A percentile compares a stretch with the other conserved stretches of the same genome.
phyloP scores from a whole-genome alignment of 2,888 invertebrate genomes.

The Drepanosiphum platanoidis region DNA sequence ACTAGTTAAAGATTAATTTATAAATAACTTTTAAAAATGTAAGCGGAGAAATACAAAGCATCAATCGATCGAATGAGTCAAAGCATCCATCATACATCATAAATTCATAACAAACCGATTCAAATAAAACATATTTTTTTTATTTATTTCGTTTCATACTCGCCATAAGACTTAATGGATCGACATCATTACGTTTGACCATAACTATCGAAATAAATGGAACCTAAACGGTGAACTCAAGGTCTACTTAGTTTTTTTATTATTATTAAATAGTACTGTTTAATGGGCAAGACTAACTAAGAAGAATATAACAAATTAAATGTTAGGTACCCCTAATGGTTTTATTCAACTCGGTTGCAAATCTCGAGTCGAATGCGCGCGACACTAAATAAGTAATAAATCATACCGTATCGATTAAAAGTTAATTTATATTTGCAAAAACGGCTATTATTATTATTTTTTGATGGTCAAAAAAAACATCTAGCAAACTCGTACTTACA shows the following conservation, averaged over 20 bases:
- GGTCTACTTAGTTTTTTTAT: not conserved
- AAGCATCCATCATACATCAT: not conserved
- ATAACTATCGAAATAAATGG: not conserved
- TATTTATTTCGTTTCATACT: too few species aligned
- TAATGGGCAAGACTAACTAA: not conserved
- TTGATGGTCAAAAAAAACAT: too few species aligned
- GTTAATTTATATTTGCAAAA: too few species aligned
- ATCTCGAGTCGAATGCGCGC: not conserved
- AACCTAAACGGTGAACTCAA: not conserved
- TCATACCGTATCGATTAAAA: too few species aligned
- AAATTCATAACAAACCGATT: not conserved
- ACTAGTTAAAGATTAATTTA: not conserved
- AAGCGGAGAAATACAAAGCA: not conserved
- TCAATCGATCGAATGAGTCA: constrained; percentile 11
- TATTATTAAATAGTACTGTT: not conserved
- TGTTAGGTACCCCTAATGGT: not conserved
- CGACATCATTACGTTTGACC: not conserved
- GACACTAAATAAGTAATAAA: too few species aligned
- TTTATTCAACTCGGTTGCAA: not conserved
- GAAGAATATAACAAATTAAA: not conserved
- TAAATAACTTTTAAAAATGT: not conserved
- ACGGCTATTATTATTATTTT: too few species aligned
- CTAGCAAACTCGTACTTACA: not conserved
- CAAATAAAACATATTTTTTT: not conserved
- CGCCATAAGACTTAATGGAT: not conserved